Base-by-base conservation (phyloP, 2,113 vertebrate species). In the Spheniscus mendiculus region DNA sequence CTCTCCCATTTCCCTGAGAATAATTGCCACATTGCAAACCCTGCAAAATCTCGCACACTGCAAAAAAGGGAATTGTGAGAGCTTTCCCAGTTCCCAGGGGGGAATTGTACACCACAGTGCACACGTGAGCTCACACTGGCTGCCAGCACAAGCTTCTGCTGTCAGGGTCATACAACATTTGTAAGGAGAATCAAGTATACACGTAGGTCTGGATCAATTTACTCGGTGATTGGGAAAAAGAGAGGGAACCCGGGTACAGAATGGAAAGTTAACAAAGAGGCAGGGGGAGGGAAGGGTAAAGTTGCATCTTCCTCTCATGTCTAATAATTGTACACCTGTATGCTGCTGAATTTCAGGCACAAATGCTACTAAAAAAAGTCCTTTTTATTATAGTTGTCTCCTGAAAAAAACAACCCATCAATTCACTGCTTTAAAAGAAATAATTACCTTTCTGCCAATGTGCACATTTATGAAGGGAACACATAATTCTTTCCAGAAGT, bases 111-210 rank as follows among this genome's bases (percentile, higher is more conserved):
- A 42, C 9, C 20, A 7, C 62, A 59, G 15, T 6, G 15, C 10
- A 50, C 32, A 13, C 0, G 0, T 62, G n/a, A 19, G 16, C 11
- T 89, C 22, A 49, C 0, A 0, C 12, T 76, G 71, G 59, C 72
- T 86, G 23, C 30, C 4, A 3, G 26, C 25, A 62, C 36, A 87
- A 25, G 8, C 15, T 89, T 45, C 49, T 87, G 15, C 62, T 90
- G 62, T 36, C 76, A 62, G 56, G 44, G 29, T 36, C 16, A 16
- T 36, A 14, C 30, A 90, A 11, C 5, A 4, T 32, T 53, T 71
- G 32, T 63, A 38, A 76, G 15, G 12, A 83, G 14, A 69, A 4
- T 14, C 58, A 79, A 55, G 26, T 23, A 38, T 15, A 19, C 4
- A 10, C 2, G 2, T 27, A 40, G 12, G 10, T 49, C 50, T 50